These are phyloP conservation scores for Anthophora plumipes DNA, from an alignment of 2,888 invertebrate species.

Conservation along the genomic window DNA sequence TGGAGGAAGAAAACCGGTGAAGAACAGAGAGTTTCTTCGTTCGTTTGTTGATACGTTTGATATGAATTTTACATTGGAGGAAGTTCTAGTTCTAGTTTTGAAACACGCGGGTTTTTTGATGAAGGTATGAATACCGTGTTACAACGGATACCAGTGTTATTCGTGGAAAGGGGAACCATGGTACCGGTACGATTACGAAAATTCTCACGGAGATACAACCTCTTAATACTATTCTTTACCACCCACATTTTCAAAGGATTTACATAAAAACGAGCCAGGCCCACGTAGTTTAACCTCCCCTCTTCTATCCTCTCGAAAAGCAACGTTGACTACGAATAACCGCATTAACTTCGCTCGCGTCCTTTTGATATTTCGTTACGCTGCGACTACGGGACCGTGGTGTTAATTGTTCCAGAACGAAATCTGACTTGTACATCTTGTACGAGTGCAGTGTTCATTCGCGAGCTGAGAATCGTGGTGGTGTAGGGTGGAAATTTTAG, in stretches of 20 bases:
- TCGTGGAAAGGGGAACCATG: slow-evolving; percentile 30
- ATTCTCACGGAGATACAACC: slow-evolving; percentile 58
- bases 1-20: background rate
- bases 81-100: too few relatives aligned
- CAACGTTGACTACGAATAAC: slow-evolving; percentile 79
- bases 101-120: too few relatives aligned
- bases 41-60: background rate
- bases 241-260: slow-evolving; percentile 69
- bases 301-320: too few relatives aligned
- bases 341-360: slow-evolving; percentile 70
- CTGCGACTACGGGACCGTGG: background rate
- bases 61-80: too few relatives aligned
- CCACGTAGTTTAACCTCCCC: too few relatives aligned
- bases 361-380: slow-evolving; percentile 58
- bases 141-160: slow-evolving; percentile 4
- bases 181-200: slow-evolving; percentile 43
- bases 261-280: slow-evolving; percentile 72
- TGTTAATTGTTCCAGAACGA: too few relatives aligned
- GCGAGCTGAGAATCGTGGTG: too few relatives aligned
- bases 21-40: slow-evolving; percentile 12
- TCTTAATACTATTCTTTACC: slow-evolving; percentile 63
- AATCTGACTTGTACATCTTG: too few relatives aligned
- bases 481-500: too few relatives aligned
- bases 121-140: background rate
- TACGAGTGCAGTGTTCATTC: too few relatives aligned